Evolutionary conservation across 1,140 invertebrate genomes (phyloP).

Genomic region (Sinonovacula constricta): DNA sequence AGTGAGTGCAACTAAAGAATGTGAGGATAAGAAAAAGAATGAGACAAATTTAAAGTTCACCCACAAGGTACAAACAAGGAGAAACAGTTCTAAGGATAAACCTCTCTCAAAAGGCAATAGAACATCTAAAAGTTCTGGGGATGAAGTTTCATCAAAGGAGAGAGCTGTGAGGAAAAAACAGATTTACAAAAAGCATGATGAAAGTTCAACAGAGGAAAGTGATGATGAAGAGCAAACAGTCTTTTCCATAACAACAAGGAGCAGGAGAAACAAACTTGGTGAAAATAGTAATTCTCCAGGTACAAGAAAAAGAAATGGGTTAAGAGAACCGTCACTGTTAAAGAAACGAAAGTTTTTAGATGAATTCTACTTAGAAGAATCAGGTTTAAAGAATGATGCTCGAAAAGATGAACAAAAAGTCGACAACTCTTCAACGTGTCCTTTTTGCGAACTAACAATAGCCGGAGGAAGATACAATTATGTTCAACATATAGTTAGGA

Average conservation of each 20-base stretch:
- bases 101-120: too few species aligned
- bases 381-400: slow-evolving; percentile 13
- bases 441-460: not conserved
- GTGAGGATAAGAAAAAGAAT: slow-evolving; percentile 2
- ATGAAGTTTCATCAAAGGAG: too few species aligned
- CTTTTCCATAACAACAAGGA: too few species aligned
- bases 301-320: not conserved
- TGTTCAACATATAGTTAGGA: slow-evolving; percentile 10
- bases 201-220: not conserved
- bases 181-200: not conserved
- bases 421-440: slow-evolving; percentile 19
- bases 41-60: not conserved
- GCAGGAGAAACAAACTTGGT: too few species aligned
- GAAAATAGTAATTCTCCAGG: not conserved
- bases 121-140: too few species aligned
- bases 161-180: slow-evolving; percentile 24
- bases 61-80: slow-evolving; percentile 13
- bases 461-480: slow-evolving; percentile 1
- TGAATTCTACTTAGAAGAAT: not conserved
- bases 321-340: too few species aligned
- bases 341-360: too few species aligned
- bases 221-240: not conserved
- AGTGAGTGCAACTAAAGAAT: slow-evolving; percentile 1
- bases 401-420: slow-evolving; percentile 15
- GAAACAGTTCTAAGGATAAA: too few species aligned